Evolutionary conservation across 1,140 invertebrate genomes (phyloP), one percentile per base, ranked within the genome.

Genomic region (Bicyclus anynana): DNA sequence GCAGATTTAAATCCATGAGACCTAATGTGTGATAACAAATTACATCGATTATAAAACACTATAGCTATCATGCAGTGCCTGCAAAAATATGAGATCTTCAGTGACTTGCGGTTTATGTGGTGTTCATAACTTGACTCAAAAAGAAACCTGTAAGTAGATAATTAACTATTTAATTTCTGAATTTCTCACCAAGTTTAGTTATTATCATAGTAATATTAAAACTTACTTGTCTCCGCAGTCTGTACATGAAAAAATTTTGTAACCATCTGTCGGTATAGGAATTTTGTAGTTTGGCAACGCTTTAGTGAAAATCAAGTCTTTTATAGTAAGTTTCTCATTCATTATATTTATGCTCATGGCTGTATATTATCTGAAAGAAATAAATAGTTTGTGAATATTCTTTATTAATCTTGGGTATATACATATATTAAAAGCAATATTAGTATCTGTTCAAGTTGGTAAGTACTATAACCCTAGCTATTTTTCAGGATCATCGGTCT

Each of bases 171-270:
- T 12, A 12, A 33, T 18, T 40, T 48, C 10, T 51, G 27, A 18
- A 21, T 20, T 27, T 29, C 10, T 12, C 17, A 51, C n/a, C 37
- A 5, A 40, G 17, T 17, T 16, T 16, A 6, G 6, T 40, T 16
- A 23, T 4, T 4, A 23, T 2, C 7, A 23, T 23, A 16, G 44
- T 48, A 53, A 40, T 48, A 21, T 49, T 49, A 16, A 33, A 57
- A 40, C 73, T 77, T 78, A 89, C 87, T 77, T 85, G 60, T 89
- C 87, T 40, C 84, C 82, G 65, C 87, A 89, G 61, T 86, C 84
- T 9, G 65, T 86, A 52, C 87, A 87, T 42, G 69, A 14, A 55
- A 62, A 87, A 23, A 74, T 47, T 66, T 80, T 80, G 27, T 78
- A 63, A n/a, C 80, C 84, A 66, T 61, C 46, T 29, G 61, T 70